phyloP scores from a whole-genome alignment of 1,140 invertebrate genomes.

The Drosophila cardini region DNA sequence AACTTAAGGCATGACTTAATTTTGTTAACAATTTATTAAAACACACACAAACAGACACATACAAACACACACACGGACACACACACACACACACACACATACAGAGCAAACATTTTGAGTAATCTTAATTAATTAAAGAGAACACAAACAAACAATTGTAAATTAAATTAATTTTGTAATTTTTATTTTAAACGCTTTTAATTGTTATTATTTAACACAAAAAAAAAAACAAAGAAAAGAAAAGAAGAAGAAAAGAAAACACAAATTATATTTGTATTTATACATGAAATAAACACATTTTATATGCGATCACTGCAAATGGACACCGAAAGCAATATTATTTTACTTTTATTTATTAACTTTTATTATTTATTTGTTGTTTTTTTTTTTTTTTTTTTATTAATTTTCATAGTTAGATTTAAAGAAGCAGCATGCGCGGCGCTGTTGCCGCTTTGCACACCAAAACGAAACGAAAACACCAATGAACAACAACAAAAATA shows the following conservation, averaged over 20 bases:
- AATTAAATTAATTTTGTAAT: constrained; percentile 48
- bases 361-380: constrained; percentile 5
- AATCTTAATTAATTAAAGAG: constrained; percentile 18
- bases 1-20: constrained; percentile 21
- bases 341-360: constrained; percentile 11
- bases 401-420: neutral
- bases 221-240: constrained; percentile 37
- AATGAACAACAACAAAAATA: neutral
- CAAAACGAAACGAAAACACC: neutral
- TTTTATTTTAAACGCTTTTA: constrained; percentile 65
- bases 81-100: constrained; percentile 15
- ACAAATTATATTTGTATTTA: constrained; percentile 80
- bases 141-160: constrained; percentile 27
- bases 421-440: constrained; percentile 10
- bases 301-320: constrained; percentile 59
- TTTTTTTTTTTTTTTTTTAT: constrained; percentile 5
- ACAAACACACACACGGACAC: constrained; percentile 20
- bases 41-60: constrained; percentile 8
- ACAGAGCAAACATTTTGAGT: constrained; percentile 27
- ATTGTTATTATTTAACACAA: constrained; percentile 74
- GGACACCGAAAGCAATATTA: constrained; percentile 20
- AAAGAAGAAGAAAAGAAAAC: constrained; percentile 39
- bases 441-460: constrained; percentile 28
- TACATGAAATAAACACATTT: constrained; percentile 71
- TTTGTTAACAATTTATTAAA: constrained; percentile 1